phyloP scores from a whole-genome alignment of 2,797 vertebrate genomes.

The Poecile montanus region DNA sequence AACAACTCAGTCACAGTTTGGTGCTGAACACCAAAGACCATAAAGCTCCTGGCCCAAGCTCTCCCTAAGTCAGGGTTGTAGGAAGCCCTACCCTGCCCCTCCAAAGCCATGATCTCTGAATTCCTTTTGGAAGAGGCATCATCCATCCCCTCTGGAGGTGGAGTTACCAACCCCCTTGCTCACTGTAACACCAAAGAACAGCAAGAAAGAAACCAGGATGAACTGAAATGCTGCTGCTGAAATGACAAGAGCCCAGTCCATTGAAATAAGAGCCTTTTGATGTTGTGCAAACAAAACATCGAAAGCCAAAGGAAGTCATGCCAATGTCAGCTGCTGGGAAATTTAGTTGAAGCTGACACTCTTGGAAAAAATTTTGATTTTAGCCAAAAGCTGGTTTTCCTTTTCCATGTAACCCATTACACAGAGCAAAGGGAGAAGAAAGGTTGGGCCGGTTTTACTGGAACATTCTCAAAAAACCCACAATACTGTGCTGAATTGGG shows the following conservation, averaged over 20 bases:
- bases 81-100: neutral
- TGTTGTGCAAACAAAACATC: neutral
- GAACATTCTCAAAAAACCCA: neutral
- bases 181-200: neutral
- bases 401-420: neutral
- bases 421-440: neutral
- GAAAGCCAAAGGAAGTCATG: constrained; percentile 17
- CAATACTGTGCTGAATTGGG: neutral
- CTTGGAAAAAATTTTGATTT: neutral
- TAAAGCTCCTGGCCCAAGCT: neutral
- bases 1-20: neutral
- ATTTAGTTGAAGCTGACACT: neutral
- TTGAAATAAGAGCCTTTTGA: neutral
- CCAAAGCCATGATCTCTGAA: rapidly evolving
- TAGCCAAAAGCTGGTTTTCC: neutral
- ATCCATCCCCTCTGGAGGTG: neutral
- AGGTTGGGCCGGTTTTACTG: neutral
- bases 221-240: neutral
- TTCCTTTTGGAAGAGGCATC: neutral
- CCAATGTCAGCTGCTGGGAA: neutral
- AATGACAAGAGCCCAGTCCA: neutral
- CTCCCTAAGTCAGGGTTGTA: rapidly evolving
- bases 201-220: neutral
- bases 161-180: neutral
- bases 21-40: neutral